Conservation (phyloP, 1,140 invertebrate genomes). For the Pseudomyrmex concolor region DNA sequence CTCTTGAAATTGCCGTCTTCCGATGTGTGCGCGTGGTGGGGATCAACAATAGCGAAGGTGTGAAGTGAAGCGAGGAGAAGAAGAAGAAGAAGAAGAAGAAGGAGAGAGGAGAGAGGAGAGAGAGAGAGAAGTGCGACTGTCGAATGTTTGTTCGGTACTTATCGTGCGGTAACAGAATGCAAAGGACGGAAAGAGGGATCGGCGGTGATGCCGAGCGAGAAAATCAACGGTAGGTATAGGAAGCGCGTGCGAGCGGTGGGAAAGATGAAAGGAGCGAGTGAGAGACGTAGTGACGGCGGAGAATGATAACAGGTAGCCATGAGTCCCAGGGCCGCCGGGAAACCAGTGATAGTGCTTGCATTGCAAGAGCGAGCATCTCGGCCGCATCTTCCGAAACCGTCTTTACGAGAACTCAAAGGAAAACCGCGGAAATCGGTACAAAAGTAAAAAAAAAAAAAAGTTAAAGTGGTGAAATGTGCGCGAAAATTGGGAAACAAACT, state of each 20-base stretch:
- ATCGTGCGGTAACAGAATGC: slow-evolving; percentile 67
- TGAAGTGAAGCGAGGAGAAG: background rate
- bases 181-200: slow-evolving; percentile 49
- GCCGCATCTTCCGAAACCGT: slow-evolving; percentile 39
- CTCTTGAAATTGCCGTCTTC: slow-evolving; percentile 39
- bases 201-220: slow-evolving; percentile 41
- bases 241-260: slow-evolving; percentile 8
- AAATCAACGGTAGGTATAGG: slow-evolving; percentile 26
- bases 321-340: slow-evolving; percentile 65
- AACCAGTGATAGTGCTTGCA: slow-evolving; percentile 76
- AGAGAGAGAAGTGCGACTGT: slow-evolving; percentile 59
- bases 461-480: background rate
- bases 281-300: slow-evolving; percentile 53
- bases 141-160: slow-evolving; percentile 71
- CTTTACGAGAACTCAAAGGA: background rate
- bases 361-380: slow-evolving; percentile 64
- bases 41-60: slow-evolving; percentile 45
- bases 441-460: background rate
- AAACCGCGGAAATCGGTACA: background rate
- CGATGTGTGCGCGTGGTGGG: slow-evolving; percentile 9
- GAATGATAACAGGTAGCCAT: slow-evolving; percentile 79
- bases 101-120: slow-evolving; percentile 49
- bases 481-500: background rate
- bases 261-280: slow-evolving; percentile 56
- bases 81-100: slow-evolving; percentile 12